Percentiles rank a stretch among this genome's conserved stretches.
Evolutionary conservation across 2,113 vertebrate genomes (phyloP).

Genomic region (Zingel zingel): DNA sequence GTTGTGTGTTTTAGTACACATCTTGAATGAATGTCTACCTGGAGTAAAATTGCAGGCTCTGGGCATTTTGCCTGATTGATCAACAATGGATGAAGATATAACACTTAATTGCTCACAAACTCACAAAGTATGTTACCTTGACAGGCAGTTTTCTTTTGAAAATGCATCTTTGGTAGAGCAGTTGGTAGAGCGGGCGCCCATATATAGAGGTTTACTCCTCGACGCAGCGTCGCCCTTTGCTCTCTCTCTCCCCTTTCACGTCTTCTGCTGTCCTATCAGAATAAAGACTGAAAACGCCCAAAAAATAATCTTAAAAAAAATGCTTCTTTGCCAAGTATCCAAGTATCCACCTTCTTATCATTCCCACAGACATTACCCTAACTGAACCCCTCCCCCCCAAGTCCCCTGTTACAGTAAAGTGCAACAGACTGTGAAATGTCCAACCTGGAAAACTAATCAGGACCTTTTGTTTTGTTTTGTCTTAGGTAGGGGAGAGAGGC

Average conservation of each 20-base stretch:
- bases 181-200: too few species aligned
- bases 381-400: conserved; percentile 47
- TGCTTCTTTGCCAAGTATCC: conserved; percentile 20
- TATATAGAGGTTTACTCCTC: too few species aligned
- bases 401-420: conserved; percentile 66
- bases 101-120: background rate
- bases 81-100: background rate
- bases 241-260: too few species aligned
- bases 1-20: conserved; percentile 27
- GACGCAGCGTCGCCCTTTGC: too few species aligned
- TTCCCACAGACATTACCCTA: conserved; percentile 51
- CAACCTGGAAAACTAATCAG: conserved; percentile 70
- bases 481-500: conserved; percentile 47
- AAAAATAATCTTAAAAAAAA: background rate
- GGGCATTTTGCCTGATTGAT: conserved; percentile 1
- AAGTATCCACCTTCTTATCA: conserved; percentile 32
- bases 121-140: background rate
- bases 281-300: too few species aligned
- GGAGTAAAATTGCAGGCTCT: background rate
- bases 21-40: conserved; percentile 24
- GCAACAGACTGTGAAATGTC: conserved; percentile 76
- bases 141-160: background rate
- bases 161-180: background rate
- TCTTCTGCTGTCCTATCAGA: too few species aligned
- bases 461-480: conserved; percentile 55